phyloP scores from a whole-genome alignment of 1,140 invertebrate species.

The Zaprionus vittiger region DNA sequence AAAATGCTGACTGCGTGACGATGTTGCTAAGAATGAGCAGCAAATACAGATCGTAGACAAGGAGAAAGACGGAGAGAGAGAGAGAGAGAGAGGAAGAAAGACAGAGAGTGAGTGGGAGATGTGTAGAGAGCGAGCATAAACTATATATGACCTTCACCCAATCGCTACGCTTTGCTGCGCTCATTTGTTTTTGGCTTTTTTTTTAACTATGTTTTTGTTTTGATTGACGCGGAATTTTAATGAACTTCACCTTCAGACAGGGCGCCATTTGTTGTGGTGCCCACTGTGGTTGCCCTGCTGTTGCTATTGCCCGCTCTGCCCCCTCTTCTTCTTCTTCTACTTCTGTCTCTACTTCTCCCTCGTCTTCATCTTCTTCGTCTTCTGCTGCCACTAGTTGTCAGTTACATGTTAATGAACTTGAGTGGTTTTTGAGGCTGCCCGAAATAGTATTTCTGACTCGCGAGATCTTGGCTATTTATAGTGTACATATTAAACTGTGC shows the following conservation, averaged over 20 bases:
- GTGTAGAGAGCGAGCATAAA: constrained; percentile 1
- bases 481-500: not conserved
- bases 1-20: constrained; percentile 26
- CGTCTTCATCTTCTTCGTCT: not conserved
- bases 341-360: not conserved
- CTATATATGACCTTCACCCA: constrained; percentile 68
- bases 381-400: not conserved
- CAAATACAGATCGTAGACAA: not conserved
- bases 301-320: not conserved
- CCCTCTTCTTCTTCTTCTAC: not conserved
- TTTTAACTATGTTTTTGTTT: constrained; percentile 27
- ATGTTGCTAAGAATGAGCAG: constrained; percentile 9
- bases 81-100: not conserved
- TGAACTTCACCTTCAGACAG: constrained; percentile 73
- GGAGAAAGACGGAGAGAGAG: not conserved
- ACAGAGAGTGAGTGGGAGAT: not conserved
- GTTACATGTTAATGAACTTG: constrained; percentile 80
- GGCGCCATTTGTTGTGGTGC: constrained; percentile 48
- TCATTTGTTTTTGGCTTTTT: constrained; percentile 29
- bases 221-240: constrained; percentile 78
- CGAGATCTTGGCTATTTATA: constrained; percentile 10
- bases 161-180: constrained; percentile 41
- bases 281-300: constrained; percentile 18
- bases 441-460: constrained; percentile 23
- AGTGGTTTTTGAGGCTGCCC: constrained; percentile 12